phyloP scores from a whole-genome alignment of 2,797 vertebrate genomes.

The Muscicapa comitata region DNA sequence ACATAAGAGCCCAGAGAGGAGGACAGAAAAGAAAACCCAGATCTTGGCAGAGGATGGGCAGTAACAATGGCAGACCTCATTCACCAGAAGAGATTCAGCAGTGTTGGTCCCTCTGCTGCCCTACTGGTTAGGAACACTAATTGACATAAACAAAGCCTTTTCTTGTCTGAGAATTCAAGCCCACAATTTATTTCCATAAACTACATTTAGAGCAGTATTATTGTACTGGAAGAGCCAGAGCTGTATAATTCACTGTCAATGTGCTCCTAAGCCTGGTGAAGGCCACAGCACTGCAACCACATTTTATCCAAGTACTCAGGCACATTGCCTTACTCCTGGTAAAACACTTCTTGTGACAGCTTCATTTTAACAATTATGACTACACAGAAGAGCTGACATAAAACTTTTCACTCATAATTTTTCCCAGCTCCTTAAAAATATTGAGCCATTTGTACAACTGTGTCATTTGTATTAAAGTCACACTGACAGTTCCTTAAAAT shows the following conservation, averaged over 20 bases:
- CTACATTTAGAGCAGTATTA: background rate
- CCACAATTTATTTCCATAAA: background rate
- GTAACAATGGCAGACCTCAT: background rate
- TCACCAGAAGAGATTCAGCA: background rate
- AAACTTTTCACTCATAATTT: background rate
- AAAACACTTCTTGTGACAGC: background rate
- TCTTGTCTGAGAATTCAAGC: background rate
- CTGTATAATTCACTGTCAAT: background rate
- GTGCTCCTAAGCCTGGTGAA: background rate
- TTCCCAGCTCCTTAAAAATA: background rate
- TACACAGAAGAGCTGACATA: background rate
- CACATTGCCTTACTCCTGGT: background rate
- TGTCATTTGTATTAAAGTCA: background rate
- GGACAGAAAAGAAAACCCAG: background rate
- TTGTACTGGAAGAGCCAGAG: background rate
- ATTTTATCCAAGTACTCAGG: background rate
- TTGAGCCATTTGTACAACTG: background rate
- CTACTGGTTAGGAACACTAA: background rate
- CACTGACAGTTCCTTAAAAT: background rate
- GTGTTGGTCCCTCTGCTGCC: background rate
- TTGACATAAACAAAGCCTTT: background rate
- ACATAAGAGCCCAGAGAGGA: background rate
- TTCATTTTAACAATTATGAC: background rate
- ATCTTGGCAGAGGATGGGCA: background rate
- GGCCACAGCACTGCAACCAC: background rate